phyloP scores from a whole-genome alignment of 1,140 invertebrate genomes.

The Procambarus virginalis region DNA sequence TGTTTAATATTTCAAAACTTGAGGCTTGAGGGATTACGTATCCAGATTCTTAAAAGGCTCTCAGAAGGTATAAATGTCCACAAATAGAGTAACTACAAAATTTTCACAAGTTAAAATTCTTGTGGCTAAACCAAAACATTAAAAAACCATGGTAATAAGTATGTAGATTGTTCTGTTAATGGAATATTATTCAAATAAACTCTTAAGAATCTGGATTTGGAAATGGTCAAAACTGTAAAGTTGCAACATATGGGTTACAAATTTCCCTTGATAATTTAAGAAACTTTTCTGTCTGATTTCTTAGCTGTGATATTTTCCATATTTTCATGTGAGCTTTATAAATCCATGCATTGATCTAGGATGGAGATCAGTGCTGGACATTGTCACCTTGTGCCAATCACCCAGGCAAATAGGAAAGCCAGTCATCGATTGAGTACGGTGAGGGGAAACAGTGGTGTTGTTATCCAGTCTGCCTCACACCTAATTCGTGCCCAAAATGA shows the following conservation, averaged over 20 bases:
- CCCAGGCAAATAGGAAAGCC: background rate
- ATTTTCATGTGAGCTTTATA: constrained; percentile 48
- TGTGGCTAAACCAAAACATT: too few species aligned
- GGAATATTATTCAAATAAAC: background rate
- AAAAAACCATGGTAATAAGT: too few species aligned
- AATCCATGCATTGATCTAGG: constrained; percentile 25
- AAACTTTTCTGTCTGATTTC: constrained; percentile 49
- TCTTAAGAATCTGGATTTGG: constrained; percentile 19
- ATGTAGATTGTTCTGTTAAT: too few species aligned
- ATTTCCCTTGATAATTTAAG: constrained; percentile 38
- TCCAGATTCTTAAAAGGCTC: constrained; percentile 26
- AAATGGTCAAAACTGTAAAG: constrained; percentile 30
- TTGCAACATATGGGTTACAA: constrained; percentile 28
- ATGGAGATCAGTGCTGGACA: constrained; percentile 34
- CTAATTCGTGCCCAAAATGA: background rate
- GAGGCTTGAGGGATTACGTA: constrained; percentile 23
- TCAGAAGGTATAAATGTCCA: background rate
- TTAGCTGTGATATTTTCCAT: constrained; percentile 53
- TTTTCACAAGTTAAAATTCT: too few species aligned
- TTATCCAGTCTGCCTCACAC: background rate
- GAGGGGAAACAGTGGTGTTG: background rate
- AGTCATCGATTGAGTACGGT: background rate
- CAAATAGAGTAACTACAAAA: too few species aligned
- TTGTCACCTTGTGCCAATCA: background rate
- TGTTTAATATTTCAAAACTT: constrained; percentile 35